Conservation (phyloP, 2,113 vertebrate genomes). For the Campylomormyrus tamandua region DNA sequence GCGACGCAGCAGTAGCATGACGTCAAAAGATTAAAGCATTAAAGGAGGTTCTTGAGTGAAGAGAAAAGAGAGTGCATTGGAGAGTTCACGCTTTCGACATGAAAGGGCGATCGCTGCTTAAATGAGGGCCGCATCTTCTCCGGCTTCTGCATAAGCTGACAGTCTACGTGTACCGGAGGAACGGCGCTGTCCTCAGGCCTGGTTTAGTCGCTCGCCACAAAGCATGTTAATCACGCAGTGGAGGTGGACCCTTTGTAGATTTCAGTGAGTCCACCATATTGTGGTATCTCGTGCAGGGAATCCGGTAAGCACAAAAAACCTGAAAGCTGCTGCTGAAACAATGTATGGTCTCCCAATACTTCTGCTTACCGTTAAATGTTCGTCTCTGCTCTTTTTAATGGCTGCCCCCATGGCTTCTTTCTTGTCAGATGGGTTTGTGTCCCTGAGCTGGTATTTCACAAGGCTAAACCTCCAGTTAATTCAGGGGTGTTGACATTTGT, state of each 20-base stretch:
- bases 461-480: neutral
- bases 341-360: neutral
- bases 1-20: slow-evolving; percentile 34
- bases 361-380: neutral
- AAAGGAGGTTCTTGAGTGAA: slow-evolving; percentile 35
- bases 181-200: neutral
- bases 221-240: neutral
- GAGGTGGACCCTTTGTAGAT: neutral
- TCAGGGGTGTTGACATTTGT: neutral
- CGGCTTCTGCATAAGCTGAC: neutral
- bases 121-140: slow-evolving; percentile 3
- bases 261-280: neutral
- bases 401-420: neutral
- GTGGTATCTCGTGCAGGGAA: neutral
- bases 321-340: neutral
- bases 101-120: slow-evolving; percentile 11
- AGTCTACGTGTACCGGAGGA: neutral
- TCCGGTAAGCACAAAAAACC: neutral
- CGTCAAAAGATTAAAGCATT: slow-evolving; percentile 36
- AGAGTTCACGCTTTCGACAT: neutral
- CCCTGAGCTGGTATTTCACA: neutral
- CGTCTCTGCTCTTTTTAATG: neutral
- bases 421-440: neutral
- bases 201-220: neutral
- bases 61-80: slow-evolving; percentile 24